phyloP scores from a whole-genome alignment of 2,113 vertebrate species.

The Odocoileus hemionus region DNA sequence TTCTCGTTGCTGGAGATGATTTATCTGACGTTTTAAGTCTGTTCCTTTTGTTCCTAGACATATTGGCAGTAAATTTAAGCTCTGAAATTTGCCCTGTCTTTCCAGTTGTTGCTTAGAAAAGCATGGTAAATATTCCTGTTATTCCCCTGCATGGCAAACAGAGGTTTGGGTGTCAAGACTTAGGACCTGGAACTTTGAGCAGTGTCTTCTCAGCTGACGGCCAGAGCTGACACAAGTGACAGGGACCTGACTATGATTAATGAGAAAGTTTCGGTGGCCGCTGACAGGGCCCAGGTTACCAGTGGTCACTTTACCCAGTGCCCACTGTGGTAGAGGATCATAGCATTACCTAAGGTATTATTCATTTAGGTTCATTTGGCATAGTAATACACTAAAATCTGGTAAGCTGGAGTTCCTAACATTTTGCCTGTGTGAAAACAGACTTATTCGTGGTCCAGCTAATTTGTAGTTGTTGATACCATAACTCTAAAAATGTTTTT shows the following conservation, averaged over 20 bases:
- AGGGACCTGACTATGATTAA: neutral
- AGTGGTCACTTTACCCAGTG: neutral
- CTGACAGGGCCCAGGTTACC: neutral
- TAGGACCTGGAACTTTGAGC: neutral
- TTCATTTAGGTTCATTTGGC: slow-evolving; percentile 18
- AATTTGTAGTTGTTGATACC: neutral
- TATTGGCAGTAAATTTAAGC: neutral
- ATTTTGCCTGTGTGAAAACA: slow-evolving; percentile 20
- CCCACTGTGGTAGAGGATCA: neutral
- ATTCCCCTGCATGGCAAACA: neutral
- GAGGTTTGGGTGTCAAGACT: neutral
- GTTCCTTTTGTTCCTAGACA: neutral
- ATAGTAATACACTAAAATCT: neutral
- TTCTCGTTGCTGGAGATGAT: neutral
- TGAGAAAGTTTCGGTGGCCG: neutral
- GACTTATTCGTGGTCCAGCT: neutral
- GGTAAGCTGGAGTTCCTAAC: slow-evolving; percentile 5
- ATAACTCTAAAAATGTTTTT: neutral
- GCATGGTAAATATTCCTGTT: neutral
- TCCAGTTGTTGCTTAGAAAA: slow-evolving; percentile 40
- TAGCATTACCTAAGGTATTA: neutral
- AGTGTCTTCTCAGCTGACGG: neutral
- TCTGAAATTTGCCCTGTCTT: neutral
- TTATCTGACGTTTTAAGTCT: neutral
- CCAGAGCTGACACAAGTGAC: neutral